These are phyloP conservation scores for Etheostoma perlongum DNA, from an alignment of 2,797 vertebrate genomes.

Conservation along the genomic window DNA sequence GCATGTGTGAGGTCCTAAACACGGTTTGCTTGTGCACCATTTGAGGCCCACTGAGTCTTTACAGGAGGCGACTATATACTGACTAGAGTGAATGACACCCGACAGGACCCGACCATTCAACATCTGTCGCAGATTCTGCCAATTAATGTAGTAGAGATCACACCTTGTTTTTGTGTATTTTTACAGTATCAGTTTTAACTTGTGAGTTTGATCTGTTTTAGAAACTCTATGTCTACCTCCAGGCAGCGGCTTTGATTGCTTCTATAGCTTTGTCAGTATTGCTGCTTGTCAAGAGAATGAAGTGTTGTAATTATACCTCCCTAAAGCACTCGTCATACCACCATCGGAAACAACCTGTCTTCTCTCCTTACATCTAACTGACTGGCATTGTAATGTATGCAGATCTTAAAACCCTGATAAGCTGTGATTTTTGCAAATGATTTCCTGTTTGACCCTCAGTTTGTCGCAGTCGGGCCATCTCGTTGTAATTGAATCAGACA, in stretches of 20 bases:
- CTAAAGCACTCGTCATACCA: not conserved
- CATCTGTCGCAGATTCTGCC: constrained; percentile 32
- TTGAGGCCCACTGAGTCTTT: constrained; percentile 45
- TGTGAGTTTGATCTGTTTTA: constrained; percentile 4
- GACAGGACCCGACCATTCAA: constrained; percentile 8
- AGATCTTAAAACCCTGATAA: constrained; percentile 34
- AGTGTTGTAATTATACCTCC: not conserved
- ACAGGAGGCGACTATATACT: constrained; percentile 46
- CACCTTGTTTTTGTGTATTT: constrained; percentile 25
- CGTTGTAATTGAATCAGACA: constrained; percentile 46
- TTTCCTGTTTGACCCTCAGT: constrained; percentile 36
- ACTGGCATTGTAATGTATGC: constrained; percentile 6
- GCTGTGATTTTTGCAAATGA: constrained; percentile 32
- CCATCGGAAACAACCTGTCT: not conserved
- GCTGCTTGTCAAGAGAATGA: constrained; percentile 11
- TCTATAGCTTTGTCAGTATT: constrained; percentile 14
- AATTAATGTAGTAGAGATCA: not conserved
- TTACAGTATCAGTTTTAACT: not conserved
- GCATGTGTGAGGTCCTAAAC: constrained; percentile 29
- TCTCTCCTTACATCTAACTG: not conserved
- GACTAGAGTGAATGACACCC: constrained; percentile 50
- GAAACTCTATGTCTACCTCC: not conserved
- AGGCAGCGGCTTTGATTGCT: constrained; percentile 20
- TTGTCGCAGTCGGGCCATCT: constrained; percentile 2
- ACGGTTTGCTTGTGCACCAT: constrained; percentile 40